phyloP scores from a whole-genome alignment of 2,113 vertebrate genomes.

The Bos indicus region DNA sequence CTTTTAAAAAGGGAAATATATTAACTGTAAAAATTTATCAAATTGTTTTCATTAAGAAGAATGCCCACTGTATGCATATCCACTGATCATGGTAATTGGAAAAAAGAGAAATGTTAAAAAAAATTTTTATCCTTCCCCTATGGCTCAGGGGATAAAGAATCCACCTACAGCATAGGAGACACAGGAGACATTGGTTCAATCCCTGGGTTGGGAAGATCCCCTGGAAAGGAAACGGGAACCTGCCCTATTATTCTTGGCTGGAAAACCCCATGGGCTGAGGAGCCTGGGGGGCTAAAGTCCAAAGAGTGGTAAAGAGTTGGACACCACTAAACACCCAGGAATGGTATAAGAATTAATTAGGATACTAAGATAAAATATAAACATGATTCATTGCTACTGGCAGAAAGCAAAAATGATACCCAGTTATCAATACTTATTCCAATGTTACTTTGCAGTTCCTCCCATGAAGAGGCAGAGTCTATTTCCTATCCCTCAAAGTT shows the following conservation, averaged over 20 bases:
- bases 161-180: not conserved
- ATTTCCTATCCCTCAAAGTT: not conserved
- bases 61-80: not conserved
- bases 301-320: not conserved
- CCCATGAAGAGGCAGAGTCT: not conserved
- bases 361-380: not conserved
- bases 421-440: not conserved
- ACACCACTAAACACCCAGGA: not conserved
- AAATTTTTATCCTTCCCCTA: not conserved
- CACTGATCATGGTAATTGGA: not conserved
- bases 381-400: not conserved
- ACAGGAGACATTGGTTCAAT: not conserved
- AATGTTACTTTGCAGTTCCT: accelerated
- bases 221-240: not conserved
- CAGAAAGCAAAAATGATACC: not conserved
- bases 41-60: not conserved
- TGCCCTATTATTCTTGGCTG: not conserved
- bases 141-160: not conserved
- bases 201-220: not conserved
- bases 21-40: not conserved
- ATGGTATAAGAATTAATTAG: not conserved
- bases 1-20: not conserved
- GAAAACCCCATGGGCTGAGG: not conserved
- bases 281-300: not conserved
- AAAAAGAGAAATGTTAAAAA: not conserved